Evolutionary conservation across 92 coral and sea anemone species (phyloP).

Genomic region (Chrysogorgia sp.): DNA sequence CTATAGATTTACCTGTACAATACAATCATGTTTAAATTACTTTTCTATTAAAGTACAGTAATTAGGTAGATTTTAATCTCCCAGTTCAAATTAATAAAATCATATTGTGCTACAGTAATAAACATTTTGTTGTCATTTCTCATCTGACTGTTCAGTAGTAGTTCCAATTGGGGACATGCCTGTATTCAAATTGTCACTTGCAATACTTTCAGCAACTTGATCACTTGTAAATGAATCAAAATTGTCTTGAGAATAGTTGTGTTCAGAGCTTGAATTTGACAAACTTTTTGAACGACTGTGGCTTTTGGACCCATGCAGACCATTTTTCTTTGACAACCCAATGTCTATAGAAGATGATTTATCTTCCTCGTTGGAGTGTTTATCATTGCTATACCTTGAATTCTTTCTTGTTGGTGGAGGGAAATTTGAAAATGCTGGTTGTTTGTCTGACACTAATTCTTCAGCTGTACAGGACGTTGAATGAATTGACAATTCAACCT

Average conservation of each 20-base stretch:
- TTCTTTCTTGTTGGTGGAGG: conserved; percentile 1
- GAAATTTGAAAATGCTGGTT: conserved; percentile 3
- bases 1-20: too few relatives aligned
- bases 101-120: too few relatives aligned
- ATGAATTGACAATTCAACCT: background rate
- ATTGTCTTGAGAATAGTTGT: conserved; percentile 12
- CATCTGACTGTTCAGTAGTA: too few relatives aligned
- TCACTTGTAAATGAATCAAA: conserved; percentile 38
- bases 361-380: background rate
- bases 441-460: background rate
- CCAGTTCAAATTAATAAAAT: too few relatives aligned
- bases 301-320: background rate
- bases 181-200: too few relatives aligned
- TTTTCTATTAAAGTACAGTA: too few relatives aligned
- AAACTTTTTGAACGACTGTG: background rate
- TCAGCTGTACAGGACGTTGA: background rate
- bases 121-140: too few relatives aligned
- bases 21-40: too few relatives aligned
- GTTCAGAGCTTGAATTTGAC: conserved; percentile 1
- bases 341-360: background rate
- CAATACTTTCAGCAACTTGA: background rate
- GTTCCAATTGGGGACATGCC: too few relatives aligned
- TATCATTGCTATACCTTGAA: background rate
- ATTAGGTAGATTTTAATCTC: too few relatives aligned
- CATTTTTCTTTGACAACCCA: background rate